Conservation (phyloP, 2,797 vertebrate genomes). For the Cirrhinus molitorella region DNA sequence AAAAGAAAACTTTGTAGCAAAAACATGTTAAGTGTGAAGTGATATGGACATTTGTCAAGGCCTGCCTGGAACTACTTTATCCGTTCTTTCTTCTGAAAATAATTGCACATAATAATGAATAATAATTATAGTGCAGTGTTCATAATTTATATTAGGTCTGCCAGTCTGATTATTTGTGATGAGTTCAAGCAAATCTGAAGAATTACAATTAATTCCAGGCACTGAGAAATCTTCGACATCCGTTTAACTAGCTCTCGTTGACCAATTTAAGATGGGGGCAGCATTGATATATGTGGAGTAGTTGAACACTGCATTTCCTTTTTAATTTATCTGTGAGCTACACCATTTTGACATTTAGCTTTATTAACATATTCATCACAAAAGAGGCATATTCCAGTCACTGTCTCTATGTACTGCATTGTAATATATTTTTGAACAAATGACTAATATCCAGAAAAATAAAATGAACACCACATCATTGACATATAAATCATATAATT, state of each 20-base stretch:
- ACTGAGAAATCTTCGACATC: not conserved
- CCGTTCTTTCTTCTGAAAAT: no score
- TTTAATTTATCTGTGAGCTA: not conserved
- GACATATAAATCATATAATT: not conserved
- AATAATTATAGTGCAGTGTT: not conserved
- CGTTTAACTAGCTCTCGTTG: not conserved
- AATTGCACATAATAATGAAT: no score
- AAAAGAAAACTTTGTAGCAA: no score
- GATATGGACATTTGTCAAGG: no score
- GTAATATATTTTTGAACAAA: not conserved
- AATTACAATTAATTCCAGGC: not conserved
- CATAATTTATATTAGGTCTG: not conserved
- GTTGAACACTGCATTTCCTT: not conserved
- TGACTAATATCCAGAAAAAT: not conserved
- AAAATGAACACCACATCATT: not conserved
- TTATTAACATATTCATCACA: slow-evolving; percentile 8
- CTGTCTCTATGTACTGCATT: not conserved
- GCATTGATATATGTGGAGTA: not conserved
- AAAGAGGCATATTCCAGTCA: not conserved
- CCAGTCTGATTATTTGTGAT: not conserved
- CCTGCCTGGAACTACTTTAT: no score
- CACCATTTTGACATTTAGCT: not conserved
- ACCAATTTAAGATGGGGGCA: not conserved
- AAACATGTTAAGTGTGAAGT: no score
- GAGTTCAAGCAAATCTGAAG: not conserved